Conservation (phyloP, 2,888 invertebrate genomes). For the Darwinula stevensoni region DNA sequence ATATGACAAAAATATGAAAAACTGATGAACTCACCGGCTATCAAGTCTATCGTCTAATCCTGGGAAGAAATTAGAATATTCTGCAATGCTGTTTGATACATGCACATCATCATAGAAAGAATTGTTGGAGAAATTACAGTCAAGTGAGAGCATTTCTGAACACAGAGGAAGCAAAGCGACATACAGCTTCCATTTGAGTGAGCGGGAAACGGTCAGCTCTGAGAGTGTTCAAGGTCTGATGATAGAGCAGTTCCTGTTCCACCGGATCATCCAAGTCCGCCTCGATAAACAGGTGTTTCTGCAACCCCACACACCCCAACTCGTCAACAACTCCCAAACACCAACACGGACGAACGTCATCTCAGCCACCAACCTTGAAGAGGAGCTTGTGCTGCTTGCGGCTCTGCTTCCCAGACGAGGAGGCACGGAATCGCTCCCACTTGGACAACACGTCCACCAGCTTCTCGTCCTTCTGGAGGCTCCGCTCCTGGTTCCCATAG, state of each 20-base stretch:
- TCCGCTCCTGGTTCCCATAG: constrained; percentile 54
- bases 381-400: constrained; percentile 15
- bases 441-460: constrained; percentile 80
- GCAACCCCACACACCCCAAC: no score
- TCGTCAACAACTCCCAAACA: no score
- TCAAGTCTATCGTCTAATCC: no score
- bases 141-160: no score
- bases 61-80: no score
- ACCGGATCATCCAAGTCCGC: constrained; percentile 52
- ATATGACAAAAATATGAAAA: constrained; percentile 7
- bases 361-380: constrained; percentile 26
- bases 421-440: constrained; percentile 45
- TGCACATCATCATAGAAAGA: no score
- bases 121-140: no score
- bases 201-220: constrained; percentile 72
- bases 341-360: no score
- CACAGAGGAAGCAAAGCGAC: constrained; percentile 15
- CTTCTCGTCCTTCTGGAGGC: constrained; percentile 47
- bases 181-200: constrained; percentile 72
- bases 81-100: no score
- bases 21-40: neutral
- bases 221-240: constrained; percentile 68
- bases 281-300: constrained; percentile 48
- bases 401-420: neutral
- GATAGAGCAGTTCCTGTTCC: constrained; percentile 73